Evolutionary conservation across 35 echinoderm and acorn worm species (phyloP), one percentile per base, ranked within the genome.

Genomic region (Apostichopus parvimensis): DNA sequence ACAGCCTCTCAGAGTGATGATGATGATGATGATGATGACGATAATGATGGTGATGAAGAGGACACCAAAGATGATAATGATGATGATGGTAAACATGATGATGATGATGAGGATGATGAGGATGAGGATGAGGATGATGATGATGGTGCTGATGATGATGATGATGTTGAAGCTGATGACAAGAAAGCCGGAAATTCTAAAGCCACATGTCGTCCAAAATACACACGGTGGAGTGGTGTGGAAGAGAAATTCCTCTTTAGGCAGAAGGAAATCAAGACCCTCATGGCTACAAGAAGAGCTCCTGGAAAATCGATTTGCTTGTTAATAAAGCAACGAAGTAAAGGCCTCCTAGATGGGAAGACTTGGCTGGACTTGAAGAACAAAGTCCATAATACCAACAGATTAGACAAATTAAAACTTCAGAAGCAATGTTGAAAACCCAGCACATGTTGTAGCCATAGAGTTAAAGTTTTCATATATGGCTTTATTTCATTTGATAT

Each of bases 371-470:
- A 93, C 53, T 11, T 93, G 1, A 93, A 93, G 23, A 87, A 93
- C 53, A 93, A 93, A 93, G 86, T 92, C 10, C 79, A 92, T 55
- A 86, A 92, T 53, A 85, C 52, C 12, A 92, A 92, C 57, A 92
- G 54, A 61, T 61, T 9, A n/a, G 61, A 89, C 2, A 89, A 89
- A 61, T 13, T 12, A 13, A 89, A 23, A 9, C 61, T 89, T 9
- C 60, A 73, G 22, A 68, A 75, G 78, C 9, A 79, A 78, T 8
- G 20, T 8, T 65, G 61, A 65, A 65, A 65, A 14, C 14, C 61
- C 7, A n/a, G n/a, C n/a, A n/a, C n/a, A n/a, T n/a, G n/a, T n/a
- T n/a, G n/a, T n/a, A n/a, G n/a, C n/a, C n/a, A 8, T 25, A 25
- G 24, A 25, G 24, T 25, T 4, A n/a, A n/a, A 45, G 34, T 45